These are phyloP conservation scores for Microtus californicus DNA, from an alignment of 2,797 vertebrate species.

Conservation along the genomic window DNA sequence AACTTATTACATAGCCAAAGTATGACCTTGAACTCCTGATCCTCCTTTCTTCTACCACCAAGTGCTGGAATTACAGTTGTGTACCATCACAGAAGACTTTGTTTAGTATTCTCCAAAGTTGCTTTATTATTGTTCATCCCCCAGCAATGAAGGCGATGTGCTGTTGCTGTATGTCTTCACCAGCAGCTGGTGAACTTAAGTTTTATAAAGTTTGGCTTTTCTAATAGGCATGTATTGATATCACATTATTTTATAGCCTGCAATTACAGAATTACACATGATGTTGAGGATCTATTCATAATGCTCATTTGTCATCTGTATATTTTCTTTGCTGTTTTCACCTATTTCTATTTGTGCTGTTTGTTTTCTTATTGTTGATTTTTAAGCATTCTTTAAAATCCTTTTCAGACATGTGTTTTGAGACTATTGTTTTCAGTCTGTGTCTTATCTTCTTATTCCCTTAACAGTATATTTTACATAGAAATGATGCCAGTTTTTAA, in stretches of 20 bases:
- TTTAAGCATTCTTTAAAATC: not conserved
- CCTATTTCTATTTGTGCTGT: not conserved
- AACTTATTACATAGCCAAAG: not conserved
- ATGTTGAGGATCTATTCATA: not conserved
- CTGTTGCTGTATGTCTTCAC: not conserved
- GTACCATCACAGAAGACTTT: not conserved
- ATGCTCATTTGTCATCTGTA: not conserved
- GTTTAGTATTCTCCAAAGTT: not conserved
- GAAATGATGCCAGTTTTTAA: not conserved
- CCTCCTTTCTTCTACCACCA: not conserved
- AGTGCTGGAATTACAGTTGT: not conserved
- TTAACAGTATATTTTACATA: not conserved
- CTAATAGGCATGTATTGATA: not conserved
- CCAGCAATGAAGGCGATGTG: not conserved
- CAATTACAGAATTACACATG: not conserved
- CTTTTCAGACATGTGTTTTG: not conserved
- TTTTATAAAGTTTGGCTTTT: not conserved
- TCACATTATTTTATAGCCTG: slow-evolving; percentile 18
- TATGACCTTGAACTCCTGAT: not conserved
- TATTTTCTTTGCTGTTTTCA: slow-evolving; percentile 7
- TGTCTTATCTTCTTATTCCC: not conserved
- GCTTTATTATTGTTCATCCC: not conserved
- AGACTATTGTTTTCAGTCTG: not conserved
- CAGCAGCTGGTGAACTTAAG: not conserved
- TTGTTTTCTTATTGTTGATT: slow-evolving; percentile 5